These are phyloP conservation scores for Balanococcus diminutus DNA, from an alignment of 2,888 invertebrate genomes.

Conservation along the genomic window DNA sequence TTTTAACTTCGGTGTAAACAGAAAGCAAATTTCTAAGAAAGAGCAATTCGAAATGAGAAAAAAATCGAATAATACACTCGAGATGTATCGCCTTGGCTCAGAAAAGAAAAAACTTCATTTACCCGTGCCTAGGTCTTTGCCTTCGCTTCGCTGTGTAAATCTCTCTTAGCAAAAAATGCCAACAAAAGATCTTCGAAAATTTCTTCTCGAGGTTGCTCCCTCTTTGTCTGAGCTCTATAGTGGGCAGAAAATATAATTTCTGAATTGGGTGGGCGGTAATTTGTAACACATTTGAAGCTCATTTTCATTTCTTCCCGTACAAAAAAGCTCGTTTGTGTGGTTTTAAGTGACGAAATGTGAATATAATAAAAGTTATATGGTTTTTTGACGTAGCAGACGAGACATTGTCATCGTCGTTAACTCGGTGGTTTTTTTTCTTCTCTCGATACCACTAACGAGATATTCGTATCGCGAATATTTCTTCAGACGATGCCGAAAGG, in stretches of 20 bases:
- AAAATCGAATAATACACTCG: conserved; percentile 37
- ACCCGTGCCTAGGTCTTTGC: not conserved
- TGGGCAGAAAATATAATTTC: not conserved
- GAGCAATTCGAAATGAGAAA: not conserved
- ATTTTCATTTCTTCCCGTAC: not conserved
- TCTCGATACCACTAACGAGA: not conserved
- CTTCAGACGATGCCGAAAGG: not conserved
- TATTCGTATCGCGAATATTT: not conserved
- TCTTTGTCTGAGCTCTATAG: not conserved
- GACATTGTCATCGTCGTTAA: not conserved
- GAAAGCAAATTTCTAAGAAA: conserved; percentile 11
- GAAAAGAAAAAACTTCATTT: not conserved
- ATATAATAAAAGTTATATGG: not conserved
- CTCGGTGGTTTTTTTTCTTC: not conserved
- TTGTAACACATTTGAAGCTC: not conserved
- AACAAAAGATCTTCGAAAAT: not conserved
- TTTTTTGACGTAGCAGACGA: not conserved
- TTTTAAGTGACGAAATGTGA: not conserved
- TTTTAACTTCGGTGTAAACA: conserved; percentile 31
- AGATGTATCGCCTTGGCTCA: not conserved
- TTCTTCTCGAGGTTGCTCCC: not conserved
- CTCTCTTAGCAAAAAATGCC: not conserved
- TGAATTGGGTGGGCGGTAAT: not conserved
- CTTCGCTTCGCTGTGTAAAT: not conserved
- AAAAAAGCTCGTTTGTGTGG: not conserved